phyloP scores from a whole-genome alignment of 1,140 invertebrate species.

The Conopomorpha cramerella region DNA sequence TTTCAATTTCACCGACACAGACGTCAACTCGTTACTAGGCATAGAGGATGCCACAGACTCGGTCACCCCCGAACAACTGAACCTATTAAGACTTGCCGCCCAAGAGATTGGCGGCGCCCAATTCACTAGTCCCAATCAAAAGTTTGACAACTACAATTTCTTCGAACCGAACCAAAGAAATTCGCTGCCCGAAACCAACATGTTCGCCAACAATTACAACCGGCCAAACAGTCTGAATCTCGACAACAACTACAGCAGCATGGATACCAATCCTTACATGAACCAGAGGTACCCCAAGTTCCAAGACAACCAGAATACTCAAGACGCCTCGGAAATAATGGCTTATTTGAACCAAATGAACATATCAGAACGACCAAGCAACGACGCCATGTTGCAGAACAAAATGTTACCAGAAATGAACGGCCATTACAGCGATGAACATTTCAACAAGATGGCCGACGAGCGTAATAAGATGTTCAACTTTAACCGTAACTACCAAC shows the following conservation, averaged over 20 bases:
- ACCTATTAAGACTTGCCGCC: conserved; percentile 44
- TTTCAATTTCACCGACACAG: conserved; percentile 35
- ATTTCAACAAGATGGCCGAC: conserved; percentile 32
- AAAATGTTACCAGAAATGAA: conserved; percentile 33
- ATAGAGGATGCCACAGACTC: conserved; percentile 24
- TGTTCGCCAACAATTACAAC: conserved; percentile 30
- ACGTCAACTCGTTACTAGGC: conserved; percentile 23
- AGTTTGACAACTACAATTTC: conserved; percentile 42
- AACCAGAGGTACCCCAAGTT: conserved; percentile 34
- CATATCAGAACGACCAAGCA: conserved; percentile 19
- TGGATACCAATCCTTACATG: conserved; percentile 12
- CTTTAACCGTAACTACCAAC: conserved; percentile 27
- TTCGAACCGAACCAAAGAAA: conserved; percentile 52
- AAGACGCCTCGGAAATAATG: conserved; percentile 26
- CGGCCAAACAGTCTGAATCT: conserved; percentile 42
- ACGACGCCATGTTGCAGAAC: conserved; percentile 23
- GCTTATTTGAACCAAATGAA: conserved; percentile 38
- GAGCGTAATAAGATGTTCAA: conserved; percentile 34
- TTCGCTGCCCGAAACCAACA: conserved; percentile 33
- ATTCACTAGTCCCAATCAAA: conserved; percentile 34
- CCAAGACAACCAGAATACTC: conserved; percentile 29
- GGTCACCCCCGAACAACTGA: conserved; percentile 44
- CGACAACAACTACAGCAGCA: conserved; percentile 28
- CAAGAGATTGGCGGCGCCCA: conserved; percentile 51
- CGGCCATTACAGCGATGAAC: conserved; percentile 26